Evolutionary conservation across 2,113 vertebrate species (phyloP).

Genomic region (Galbula dea): DNA sequence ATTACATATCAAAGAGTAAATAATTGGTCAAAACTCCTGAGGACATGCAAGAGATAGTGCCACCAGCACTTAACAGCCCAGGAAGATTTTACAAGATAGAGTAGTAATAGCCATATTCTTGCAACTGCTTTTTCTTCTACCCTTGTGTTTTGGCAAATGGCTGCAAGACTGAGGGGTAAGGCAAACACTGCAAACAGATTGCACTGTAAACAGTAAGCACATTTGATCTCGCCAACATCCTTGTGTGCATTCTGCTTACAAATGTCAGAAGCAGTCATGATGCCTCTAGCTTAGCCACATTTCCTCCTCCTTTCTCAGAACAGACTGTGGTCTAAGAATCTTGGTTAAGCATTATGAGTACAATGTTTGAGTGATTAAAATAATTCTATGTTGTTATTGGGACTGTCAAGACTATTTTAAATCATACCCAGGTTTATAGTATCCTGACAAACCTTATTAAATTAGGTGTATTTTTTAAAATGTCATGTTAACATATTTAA

Average conservation of each 20-base stretch:
- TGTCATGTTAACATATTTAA: neutral
- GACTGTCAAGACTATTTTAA: neutral
- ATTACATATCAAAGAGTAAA: neutral
- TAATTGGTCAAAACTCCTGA: neutral
- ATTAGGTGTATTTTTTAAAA: neutral
- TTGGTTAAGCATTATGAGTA: neutral
- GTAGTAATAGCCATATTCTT: neutral
- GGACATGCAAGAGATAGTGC: neutral
- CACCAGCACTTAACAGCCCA: neutral
- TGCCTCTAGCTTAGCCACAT: neutral
- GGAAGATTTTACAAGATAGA: neutral
- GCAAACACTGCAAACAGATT: neutral
- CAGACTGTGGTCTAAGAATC: neutral
- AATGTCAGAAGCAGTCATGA: neutral
- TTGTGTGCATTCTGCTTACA: neutral
- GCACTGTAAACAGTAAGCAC: neutral
- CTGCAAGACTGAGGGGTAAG: neutral
- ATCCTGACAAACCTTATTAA: neutral
- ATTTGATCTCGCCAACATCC: neutral
- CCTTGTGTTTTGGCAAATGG: neutral
- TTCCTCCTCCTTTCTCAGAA: neutral
- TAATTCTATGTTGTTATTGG: neutral
- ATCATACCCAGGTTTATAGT: neutral
- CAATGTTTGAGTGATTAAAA: neutral
- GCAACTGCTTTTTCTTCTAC: neutral